phyloP scores from a whole-genome alignment of 2,888 invertebrate species.

The Darwinula stevensoni region DNA sequence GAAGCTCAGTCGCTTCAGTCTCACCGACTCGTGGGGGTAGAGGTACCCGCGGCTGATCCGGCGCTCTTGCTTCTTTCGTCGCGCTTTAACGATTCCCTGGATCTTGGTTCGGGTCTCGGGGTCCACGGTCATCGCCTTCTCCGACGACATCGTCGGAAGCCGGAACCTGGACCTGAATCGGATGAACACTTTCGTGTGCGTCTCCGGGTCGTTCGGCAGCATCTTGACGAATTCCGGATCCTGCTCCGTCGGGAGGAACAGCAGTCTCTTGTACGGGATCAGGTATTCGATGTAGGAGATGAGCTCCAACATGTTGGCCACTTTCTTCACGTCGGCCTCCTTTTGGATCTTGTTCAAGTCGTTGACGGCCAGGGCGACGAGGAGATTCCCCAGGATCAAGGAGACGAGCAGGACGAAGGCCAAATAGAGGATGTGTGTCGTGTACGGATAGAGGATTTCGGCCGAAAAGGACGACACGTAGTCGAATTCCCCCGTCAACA shows the following conservation, averaged over 20 bases:
- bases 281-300: not conserved
- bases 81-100: too few species aligned
- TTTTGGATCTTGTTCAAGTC: not conserved
- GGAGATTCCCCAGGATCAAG: slow-evolving; percentile 1
- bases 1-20: too few species aligned
- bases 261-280: not conserved
- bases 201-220: too few species aligned
- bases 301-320: not conserved
- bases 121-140: too few species aligned
- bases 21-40: too few species aligned
- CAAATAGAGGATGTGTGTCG: not conserved
- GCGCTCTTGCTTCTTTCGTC: too few species aligned
- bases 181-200: too few species aligned
- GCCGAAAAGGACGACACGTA: not conserved
- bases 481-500: slow-evolving; percentile 1
- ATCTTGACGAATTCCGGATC: too few species aligned
- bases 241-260: not conserved
- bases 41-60: too few species aligned
- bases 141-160: too few species aligned
- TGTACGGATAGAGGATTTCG: not conserved
- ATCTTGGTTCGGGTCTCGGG: too few species aligned
- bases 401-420: not conserved
- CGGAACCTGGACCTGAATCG: too few species aligned
- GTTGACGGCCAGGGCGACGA: not conserved
- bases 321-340: not conserved